Percentiles rank a stretch among this genome's conserved stretches.
Evolutionary conservation across 2,113 vertebrate genomes (phyloP).

Genomic region (Heterotilapia buettikoferi): DNA sequence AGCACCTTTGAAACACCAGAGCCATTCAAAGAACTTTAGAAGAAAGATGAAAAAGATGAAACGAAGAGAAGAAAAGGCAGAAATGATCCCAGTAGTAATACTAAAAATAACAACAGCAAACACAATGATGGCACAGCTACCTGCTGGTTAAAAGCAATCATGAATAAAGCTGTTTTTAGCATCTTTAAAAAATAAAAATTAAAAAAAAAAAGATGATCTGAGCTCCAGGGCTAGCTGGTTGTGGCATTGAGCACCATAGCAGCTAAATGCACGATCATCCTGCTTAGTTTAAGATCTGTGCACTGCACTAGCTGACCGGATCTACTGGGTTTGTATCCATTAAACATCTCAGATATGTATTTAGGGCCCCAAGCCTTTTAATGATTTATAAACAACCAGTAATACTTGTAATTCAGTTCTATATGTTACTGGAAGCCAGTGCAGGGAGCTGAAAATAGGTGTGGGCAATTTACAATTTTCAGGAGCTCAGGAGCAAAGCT

Average conservation of each 20-base stretch:
- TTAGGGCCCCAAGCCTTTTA: not conserved
- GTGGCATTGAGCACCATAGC: not conserved
- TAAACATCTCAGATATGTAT: not conserved
- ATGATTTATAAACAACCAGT: not conserved
- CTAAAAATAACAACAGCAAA: not conserved
- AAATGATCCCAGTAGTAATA: not conserved
- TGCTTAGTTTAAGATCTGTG: not conserved
- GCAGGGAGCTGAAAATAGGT: not conserved
- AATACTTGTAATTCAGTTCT: not conserved
- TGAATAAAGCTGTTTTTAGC: not conserved
- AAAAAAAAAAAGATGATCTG: rapidly evolving
- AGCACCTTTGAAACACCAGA: not conserved
- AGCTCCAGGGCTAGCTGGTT: not conserved
- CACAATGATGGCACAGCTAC: not conserved
- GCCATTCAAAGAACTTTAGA: not conserved
- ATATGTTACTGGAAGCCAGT: not conserved
- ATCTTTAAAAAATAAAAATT: not conserved
- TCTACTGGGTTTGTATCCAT: not conserved
- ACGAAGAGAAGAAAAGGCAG: not conserved
- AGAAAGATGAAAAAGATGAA: too few relatives aligned
- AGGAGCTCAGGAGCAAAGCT: not conserved
- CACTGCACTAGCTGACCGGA: not conserved
- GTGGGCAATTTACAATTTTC: not conserved
- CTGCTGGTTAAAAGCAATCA: not conserved
- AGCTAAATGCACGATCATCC: not conserved